Conservation (phyloP, 2,888 invertebrate species). For the Ctena decussata region DNA sequence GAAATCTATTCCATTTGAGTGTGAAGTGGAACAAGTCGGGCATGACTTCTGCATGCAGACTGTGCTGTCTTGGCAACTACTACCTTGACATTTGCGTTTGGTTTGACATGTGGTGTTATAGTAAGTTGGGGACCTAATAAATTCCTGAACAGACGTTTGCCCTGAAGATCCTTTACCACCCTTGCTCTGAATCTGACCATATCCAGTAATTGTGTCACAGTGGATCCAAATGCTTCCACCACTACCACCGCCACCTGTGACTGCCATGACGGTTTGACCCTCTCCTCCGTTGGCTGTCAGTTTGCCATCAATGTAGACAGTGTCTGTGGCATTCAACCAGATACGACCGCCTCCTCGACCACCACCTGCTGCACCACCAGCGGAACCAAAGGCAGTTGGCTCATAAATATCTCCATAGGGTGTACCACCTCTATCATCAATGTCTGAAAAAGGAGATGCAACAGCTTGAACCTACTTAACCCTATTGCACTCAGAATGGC, state of each 20-base stretch:
- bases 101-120: slow-evolving; percentile 40
- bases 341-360: slow-evolving; percentile 78
- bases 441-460: too few species aligned
- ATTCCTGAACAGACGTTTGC: slow-evolving; percentile 27
- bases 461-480: too few species aligned
- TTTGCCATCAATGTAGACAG: slow-evolving; percentile 74
- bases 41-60: background rate
- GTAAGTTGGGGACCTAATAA: slow-evolving; percentile 33
- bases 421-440: background rate
- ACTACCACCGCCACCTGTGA: slow-evolving; percentile 76
- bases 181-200: slow-evolving; percentile 65
- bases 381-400: slow-evolving; percentile 76
- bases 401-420: slow-evolving; percentile 78
- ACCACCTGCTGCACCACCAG: slow-evolving; percentile 72
- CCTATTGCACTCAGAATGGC: too few species aligned
- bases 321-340: slow-evolving; percentile 79
- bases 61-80: slow-evolving; percentile 21
- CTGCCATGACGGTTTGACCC: slow-evolving; percentile 46
- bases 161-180: slow-evolving; percentile 69
- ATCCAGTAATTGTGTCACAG: slow-evolving; percentile 69
- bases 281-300: slow-evolving; percentile 73
- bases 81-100: slow-evolving; percentile 21
- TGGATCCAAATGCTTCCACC: slow-evolving; percentile 80
- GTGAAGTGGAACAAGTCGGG: background rate
- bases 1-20: background rate